These are phyloP conservation scores for Oncorhynchus mykiss DNA, from an alignment of 2,113 vertebrate genomes.

Conservation along the genomic window DNA sequence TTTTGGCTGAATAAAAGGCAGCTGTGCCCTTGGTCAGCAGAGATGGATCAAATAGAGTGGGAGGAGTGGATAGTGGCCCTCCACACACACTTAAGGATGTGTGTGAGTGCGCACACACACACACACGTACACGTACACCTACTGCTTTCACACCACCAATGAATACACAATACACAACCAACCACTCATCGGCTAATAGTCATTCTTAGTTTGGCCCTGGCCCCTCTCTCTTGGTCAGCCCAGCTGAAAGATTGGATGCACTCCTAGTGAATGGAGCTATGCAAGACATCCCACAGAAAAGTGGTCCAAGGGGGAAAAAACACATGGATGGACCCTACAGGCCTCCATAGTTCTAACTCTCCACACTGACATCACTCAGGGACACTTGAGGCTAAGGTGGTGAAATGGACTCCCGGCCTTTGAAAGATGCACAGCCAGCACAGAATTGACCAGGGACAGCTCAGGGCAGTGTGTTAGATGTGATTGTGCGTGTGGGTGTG, in stretches of 20 bases:
- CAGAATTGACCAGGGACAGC: too few relatives aligned
- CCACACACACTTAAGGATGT: background rate
- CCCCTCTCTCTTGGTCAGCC: background rate
- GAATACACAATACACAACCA: background rate
- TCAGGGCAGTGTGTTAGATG: too few relatives aligned
- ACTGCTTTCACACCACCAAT: background rate
- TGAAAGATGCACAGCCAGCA: too few relatives aligned
- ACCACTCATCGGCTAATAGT: background rate
- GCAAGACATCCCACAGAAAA: too few relatives aligned
- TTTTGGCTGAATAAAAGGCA: conserved; percentile 55
- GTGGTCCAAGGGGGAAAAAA: too few relatives aligned
- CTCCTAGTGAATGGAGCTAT: too few relatives aligned
- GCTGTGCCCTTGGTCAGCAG: conserved; percentile 48
- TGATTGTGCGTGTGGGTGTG: too few relatives aligned
- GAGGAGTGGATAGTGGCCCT: background rate
- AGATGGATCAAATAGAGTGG: conserved; percentile 21
- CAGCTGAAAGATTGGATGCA: background rate
- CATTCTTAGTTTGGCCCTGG: background rate
- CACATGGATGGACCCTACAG: too few relatives aligned
- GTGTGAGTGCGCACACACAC: background rate
- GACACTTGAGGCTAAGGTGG: too few relatives aligned
- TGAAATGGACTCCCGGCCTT: too few relatives aligned
- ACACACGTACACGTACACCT: background rate
- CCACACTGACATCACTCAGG: too few relatives aligned
- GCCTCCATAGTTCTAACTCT: too few relatives aligned